Evolutionary conservation across 2,113 vertebrate genomes (phyloP).

Genomic region (Hippocampus mohnikei): DNA sequence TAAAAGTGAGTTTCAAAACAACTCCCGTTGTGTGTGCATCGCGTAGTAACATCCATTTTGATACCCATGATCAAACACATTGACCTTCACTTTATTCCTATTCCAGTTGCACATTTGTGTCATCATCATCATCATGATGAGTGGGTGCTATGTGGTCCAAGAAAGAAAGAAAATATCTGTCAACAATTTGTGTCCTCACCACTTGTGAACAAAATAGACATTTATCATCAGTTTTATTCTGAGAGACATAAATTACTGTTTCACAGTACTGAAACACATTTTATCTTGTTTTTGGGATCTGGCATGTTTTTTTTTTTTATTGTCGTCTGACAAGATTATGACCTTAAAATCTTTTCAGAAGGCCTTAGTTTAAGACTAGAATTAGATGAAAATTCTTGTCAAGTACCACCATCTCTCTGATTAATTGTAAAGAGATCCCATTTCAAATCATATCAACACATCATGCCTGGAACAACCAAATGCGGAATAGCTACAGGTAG

Average conservation of each 20-base stretch:
- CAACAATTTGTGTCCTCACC: neutral
- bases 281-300: slow-evolving; percentile 25
- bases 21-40: neutral
- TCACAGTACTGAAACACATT: slow-evolving; percentile 5
- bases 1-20: neutral
- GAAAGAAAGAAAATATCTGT: neutral
- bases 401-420: neutral
- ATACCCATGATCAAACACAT: neutral
- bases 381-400: slow-evolving; percentile 15
- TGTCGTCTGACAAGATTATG: slow-evolving; percentile 49
- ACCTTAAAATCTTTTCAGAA: slow-evolving; percentile 16
- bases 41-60: neutral
- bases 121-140: neutral
- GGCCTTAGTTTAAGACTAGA: slow-evolving; percentile 11
- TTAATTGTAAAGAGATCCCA: slow-evolving; percentile 49
- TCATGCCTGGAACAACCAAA: slow-evolving; percentile 8
- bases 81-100: neutral
- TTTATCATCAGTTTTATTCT: neutral
- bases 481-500: slow-evolving; percentile 31
- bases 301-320: slow-evolving; percentile 5
- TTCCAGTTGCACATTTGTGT: neutral
- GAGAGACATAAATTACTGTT: slow-evolving; percentile 6
- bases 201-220: neutral
- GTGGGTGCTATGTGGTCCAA: no score
- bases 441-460: slow-evolving; percentile 43